Conservation (phyloP, 2,797 vertebrate genomes). For the Telmatherina bonti region DNA sequence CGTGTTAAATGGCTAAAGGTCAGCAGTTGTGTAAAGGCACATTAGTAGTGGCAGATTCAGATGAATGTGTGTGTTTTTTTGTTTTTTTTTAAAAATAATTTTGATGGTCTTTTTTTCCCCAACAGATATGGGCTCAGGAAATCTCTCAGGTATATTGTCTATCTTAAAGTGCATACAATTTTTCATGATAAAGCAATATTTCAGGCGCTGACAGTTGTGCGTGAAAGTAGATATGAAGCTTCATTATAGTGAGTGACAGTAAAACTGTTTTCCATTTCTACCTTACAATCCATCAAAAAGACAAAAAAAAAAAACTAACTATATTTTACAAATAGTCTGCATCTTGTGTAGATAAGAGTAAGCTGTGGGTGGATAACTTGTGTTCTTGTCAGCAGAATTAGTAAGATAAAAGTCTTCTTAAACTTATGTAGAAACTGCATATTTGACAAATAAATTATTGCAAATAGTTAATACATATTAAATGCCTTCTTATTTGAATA, state of each 20-base stretch:
- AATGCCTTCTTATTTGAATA: neutral
- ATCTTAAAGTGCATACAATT: neutral
- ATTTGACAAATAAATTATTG: neutral
- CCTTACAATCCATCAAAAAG: neutral
- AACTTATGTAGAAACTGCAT: too few species aligned
- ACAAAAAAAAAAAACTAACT: neutral
- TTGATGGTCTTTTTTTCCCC: conserved; percentile 51
- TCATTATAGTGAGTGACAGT: neutral
- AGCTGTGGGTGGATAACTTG: neutral
- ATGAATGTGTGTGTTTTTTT: neutral
- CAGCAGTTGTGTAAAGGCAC: conserved; percentile 66
- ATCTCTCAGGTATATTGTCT: conserved; percentile 89
- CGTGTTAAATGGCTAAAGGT: conserved; percentile 99
- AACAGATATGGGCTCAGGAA: conserved; percentile 97
- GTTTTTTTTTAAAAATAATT: conserved; percentile 5
- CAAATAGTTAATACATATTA: neutral
- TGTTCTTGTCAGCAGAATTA: neutral
- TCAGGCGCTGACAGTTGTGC: neutral
- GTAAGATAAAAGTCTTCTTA: too few species aligned
- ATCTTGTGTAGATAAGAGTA: neutral
- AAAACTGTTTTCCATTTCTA: neutral
- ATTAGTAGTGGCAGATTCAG: neutral
- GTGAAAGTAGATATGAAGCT: neutral
- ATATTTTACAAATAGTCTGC: neutral
- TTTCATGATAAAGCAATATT: neutral